Evolutionary conservation across 2,888 invertebrate species (phyloP).

Genomic region (Copidosoma aretas): DNA sequence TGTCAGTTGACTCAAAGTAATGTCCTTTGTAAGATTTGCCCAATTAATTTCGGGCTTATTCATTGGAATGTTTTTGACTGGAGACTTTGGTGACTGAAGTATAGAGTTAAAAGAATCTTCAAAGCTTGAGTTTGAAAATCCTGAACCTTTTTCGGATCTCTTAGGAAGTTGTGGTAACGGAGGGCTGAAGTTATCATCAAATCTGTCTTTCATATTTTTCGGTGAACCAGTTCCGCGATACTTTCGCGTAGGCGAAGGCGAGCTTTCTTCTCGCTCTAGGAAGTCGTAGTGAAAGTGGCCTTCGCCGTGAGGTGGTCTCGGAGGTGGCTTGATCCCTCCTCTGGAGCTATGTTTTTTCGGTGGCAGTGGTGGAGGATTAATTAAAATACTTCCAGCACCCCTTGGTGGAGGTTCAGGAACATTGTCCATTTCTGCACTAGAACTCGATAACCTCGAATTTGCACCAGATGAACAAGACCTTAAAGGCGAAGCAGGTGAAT

Average conservation of each 20-base stretch:
- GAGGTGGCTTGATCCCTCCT: constrained; percentile 63
- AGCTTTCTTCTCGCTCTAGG: constrained; percentile 63
- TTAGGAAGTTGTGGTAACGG: constrained; percentile 52
- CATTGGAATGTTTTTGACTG: constrained; percentile 49
- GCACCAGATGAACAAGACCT: constrained; percentile 57
- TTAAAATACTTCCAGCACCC: constrained; percentile 68
- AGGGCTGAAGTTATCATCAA: constrained; percentile 59
- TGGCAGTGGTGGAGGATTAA: constrained; percentile 76
- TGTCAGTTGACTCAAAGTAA: constrained; percentile 82
- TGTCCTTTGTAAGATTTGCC: constrained; percentile 65
- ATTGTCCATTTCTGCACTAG: constrained; percentile 59
- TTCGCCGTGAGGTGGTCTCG: constrained; percentile 67
- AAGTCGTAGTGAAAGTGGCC: constrained; percentile 65
- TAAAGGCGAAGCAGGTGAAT: constrained; percentile 55
- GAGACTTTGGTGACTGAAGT: constrained; percentile 53
- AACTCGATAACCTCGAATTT: constrained; percentile 56
- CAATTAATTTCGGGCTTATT: constrained; percentile 48
- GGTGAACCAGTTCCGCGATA: constrained; percentile 43
- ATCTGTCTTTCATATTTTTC: constrained; percentile 47
- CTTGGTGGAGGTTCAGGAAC: constrained; percentile 76
- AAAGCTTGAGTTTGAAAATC: constrained; percentile 51
- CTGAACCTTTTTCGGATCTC: constrained; percentile 43
- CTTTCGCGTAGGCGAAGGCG: constrained; percentile 50
- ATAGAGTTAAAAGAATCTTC: constrained; percentile 57
- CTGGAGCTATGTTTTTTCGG: constrained; percentile 73